Evolutionary conservation across 2,113 vertebrate species (phyloP), one percentile per base, ranked within the genome.

Genomic region (Thamnaconus septentrionalis): DNA sequence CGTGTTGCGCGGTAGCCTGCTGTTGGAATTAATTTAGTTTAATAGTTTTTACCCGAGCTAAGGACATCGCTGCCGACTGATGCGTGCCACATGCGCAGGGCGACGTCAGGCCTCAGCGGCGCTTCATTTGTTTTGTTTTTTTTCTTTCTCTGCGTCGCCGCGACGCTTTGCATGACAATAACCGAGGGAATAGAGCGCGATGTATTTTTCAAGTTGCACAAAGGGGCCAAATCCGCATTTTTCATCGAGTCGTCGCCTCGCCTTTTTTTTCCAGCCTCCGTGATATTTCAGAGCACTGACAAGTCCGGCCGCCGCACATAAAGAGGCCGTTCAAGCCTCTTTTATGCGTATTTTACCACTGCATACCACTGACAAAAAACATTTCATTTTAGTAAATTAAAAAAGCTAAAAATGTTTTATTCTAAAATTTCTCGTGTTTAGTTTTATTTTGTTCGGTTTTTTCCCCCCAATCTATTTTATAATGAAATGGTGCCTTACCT

Each of bases 131-230:
- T 31, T 31, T 31, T 31, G 18, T 31, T 31, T 31, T 31, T 31
- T 31, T 2, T 31, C 18, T 31, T 31, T 31, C 48, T 4, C 48
- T 1, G 39, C 6, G 47, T 61, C 58, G 43, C 59, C 59, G 9
- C 39, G 41, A 42, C n/a, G 42, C 47, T 83, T 80, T 83, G 69
- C 84, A 84, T 86, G 66, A 88, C 81, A 88, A 87, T 77, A 71
- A 71, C 57, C 54, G 48, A 56, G 18, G 41, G 56, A 65, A 66
- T 10, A 63, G 50, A 46, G 3, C 59, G 8, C 44, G 54, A 44
- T 82, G 42, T 79, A 87, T 88, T 87, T 85, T 78, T 85, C 81
- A 84, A 75, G 59, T 51, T 6, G 40, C 75, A 88, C 78, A 87
- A 87, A 83, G 61, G 72, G 59, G 67, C n/a, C 18, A 50, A 57